Conservation (phyloP, 2,113 vertebrate species). For the Perognathus longimembris region DNA sequence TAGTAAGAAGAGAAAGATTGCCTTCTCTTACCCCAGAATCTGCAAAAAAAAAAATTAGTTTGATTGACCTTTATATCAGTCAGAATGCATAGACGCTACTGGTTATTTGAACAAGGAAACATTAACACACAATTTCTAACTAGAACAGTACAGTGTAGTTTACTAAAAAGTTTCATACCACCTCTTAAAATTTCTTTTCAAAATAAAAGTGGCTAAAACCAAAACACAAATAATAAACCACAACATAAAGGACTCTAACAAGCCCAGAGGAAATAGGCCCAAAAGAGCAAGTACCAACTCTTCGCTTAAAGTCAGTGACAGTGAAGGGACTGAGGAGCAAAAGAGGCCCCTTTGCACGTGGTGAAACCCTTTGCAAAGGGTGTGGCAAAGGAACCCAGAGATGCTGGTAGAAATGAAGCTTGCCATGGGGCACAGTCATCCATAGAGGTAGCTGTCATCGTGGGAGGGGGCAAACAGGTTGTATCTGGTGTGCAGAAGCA, state of each 20-base stretch:
- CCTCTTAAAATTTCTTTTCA: background rate
- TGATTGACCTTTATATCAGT: background rate
- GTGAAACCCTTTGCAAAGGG: too few species aligned
- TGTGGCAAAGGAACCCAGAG: background rate
- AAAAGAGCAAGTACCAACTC: background rate
- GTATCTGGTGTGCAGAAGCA: background rate
- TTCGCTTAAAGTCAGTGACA: background rate
- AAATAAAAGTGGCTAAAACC: constrained; percentile 5
- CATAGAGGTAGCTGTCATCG: background rate
- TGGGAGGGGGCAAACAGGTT: background rate
- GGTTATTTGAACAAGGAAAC: constrained; percentile 6
- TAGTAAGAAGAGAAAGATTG: background rate
- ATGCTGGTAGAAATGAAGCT: background rate
- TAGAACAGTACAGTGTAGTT: background rate
- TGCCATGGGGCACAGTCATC: background rate
- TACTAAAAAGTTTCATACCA: background rate
- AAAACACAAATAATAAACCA: background rate
- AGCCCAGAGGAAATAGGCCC: background rate
- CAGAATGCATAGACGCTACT: background rate
- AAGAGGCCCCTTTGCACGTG: too few species aligned
- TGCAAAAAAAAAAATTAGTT: background rate
- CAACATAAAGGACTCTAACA: background rate
- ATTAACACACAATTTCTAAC: background rate
- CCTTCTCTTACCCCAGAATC: background rate
- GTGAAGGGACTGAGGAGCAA: too few species aligned